These are phyloP conservation scores for Salpingus planirostris DNA, from an alignment of 2,888 invertebrate species.

Conservation along the genomic window DNA sequence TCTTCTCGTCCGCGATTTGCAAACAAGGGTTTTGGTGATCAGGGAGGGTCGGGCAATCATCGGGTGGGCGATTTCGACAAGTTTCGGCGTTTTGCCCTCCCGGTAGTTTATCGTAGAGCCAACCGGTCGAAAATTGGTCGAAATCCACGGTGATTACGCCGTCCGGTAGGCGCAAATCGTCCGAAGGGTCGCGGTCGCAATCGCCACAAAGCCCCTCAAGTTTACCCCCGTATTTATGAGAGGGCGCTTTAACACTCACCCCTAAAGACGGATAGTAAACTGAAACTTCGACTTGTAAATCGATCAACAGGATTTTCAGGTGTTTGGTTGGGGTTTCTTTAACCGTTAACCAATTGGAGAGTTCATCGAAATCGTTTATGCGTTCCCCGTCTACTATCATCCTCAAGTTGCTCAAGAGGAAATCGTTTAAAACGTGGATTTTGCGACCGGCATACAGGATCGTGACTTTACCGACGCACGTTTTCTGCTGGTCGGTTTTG, in stretches of 20 bases:
- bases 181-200: slow-evolving; percentile 52
- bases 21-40: slow-evolving; percentile 59
- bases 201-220: slow-evolving; percentile 77
- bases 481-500: slow-evolving; percentile 45
- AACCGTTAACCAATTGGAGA: slow-evolving; percentile 53
- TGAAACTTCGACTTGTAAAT: slow-evolving; percentile 60
- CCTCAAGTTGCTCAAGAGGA: slow-evolving; percentile 28
- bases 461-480: slow-evolving; percentile 61
- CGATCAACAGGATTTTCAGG: slow-evolving; percentile 52
- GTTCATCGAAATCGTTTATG: slow-evolving; percentile 36
- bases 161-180: slow-evolving; percentile 48
- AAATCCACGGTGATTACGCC: slow-evolving; percentile 48
- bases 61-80: slow-evolving; percentile 34
- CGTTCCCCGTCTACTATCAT: slow-evolving; percentile 44
- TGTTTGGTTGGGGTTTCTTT: slow-evolving; percentile 52
- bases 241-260: slow-evolving; percentile 56
- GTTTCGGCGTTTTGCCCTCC: slow-evolving; percentile 33
- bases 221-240: slow-evolving; percentile 59
- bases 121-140: slow-evolving; percentile 49
- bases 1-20: slow-evolving; percentile 47
- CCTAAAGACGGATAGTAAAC: slow-evolving; percentile 43
- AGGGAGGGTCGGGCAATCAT: slow-evolving; percentile 44
- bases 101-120: slow-evolving; percentile 43
- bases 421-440: slow-evolving; percentile 31
- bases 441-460: slow-evolving; percentile 57